Base-by-base conservation (phyloP, 2,888 invertebrate species). In the Rhaphigaster nebulosa region DNA sequence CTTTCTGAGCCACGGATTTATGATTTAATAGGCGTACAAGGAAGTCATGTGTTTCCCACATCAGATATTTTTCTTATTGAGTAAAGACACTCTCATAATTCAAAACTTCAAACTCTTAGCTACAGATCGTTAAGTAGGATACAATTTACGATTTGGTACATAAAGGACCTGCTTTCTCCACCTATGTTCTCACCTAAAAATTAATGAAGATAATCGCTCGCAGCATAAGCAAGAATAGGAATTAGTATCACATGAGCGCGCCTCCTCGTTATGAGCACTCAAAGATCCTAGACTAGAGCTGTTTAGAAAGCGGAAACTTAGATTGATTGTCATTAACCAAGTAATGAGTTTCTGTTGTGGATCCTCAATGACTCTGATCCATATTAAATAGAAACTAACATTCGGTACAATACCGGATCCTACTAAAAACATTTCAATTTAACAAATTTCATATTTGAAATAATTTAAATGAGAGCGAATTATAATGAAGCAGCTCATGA, bases 251-350 rank as follows among this genome's bases (percentile, higher is more conserved):
- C 15, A 38, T 12, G 70, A 76, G 70, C 70, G 70, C 70, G 38
- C 70, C 70, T 38, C 38, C 70, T 76, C 70, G 70, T 76, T 76
- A 76, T 38, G 8, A 76, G 70, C 20, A 38, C 70, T 38, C 70
- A 2, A 4, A 38, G 70, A 38, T 76, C 70, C 70, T 76, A 76
- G 70, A 15, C 70, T 15, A 8, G 70, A 8, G 34, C 38, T 76
- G 70, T 20, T 38, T 76, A 76, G 70, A 76, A 76, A 76, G 70
- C 70, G 70, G 70, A 76, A 76, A 76, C 38, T 76, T 76, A 38
- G 70, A 76, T 76, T 76, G 70, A 76, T 76, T 76, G 70, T 76
- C 70, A 76, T 76, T 76, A 76, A 76, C 20, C 12, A 23, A 5
- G 70, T 38, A 76, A 76, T 76, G 70, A 76, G 70, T 76, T 76